A percentile compares a stretch with the other conserved stretches of the same genome.
Conservation (phyloP, 1,140 invertebrate genomes). For the Panonychus citri region DNA sequence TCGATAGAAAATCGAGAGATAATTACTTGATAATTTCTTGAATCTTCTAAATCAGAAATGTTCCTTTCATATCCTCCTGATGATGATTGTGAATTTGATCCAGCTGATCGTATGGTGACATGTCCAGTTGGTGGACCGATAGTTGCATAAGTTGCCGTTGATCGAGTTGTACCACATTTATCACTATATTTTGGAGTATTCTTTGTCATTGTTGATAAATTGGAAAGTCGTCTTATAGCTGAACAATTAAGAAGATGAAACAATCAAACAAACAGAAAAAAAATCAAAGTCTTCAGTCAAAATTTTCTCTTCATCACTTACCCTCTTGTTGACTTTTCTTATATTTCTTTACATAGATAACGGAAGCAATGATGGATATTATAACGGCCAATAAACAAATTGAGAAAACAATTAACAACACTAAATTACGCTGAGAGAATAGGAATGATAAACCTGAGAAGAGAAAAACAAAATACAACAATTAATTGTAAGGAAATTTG, state of each 20-base stretch:
- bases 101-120: not conserved
- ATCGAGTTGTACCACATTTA: not conserved
- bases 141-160: not conserved
- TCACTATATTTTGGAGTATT: not conserved
- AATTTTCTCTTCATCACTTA: too few species aligned
- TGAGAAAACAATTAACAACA: not conserved
- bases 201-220: not conserved
- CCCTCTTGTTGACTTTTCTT: not conserved
- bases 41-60: too few species aligned
- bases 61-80: too few species aligned
- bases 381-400: not conserved
- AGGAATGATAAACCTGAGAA: not conserved
- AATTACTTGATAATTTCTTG: too few species aligned
- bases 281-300: too few species aligned
- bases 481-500: too few species aligned
- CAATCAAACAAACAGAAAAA: too few species aligned
- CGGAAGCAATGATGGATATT: not conserved
- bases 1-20: too few species aligned
- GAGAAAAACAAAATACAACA: too few species aligned
- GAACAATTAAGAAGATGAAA: not conserved
- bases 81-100: not conserved
- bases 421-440: not conserved
- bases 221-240: not conserved
- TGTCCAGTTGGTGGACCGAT: not conserved
- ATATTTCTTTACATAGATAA: not conserved